A percentile compares a stretch with the other conserved stretches of the same genome.
These are phyloP conservation scores for Cloeon dipterum DNA, from an alignment of 2,888 invertebrate species.

Conservation along the genomic window DNA sequence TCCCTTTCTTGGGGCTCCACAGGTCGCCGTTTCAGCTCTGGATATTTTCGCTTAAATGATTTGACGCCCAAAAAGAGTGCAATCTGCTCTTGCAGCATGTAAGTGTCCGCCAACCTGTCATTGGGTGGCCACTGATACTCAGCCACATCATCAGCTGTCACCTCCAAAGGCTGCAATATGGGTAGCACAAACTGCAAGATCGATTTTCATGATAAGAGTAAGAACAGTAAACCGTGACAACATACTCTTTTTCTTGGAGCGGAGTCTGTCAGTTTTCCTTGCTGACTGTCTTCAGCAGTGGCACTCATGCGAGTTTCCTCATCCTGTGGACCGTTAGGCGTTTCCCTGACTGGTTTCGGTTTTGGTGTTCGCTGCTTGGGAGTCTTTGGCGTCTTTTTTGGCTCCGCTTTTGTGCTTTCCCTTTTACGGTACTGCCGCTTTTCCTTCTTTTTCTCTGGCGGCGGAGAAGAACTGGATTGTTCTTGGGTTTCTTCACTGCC, in stretches of 20 bases:
- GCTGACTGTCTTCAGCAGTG: slow-evolving; percentile 22
- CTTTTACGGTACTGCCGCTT: no score
- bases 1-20: slow-evolving; percentile 82
- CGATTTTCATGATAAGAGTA: no score
- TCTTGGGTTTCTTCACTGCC: neutral
- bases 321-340: slow-evolving; percentile 17
- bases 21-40: slow-evolving; percentile 59
- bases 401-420: neutral
- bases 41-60: slow-evolving; percentile 89
- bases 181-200: neutral
- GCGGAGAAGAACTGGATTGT: neutral
- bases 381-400: neutral
- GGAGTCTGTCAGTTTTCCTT: neutral
- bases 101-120: slow-evolving; percentile 42
- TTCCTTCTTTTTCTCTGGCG: no score
- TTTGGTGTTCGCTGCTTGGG: neutral
- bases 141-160: slow-evolving; percentile 68
- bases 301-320: slow-evolving; percentile 58
- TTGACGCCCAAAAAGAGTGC: slow-evolving; percentile 86
- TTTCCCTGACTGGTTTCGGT: neutral
- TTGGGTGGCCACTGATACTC: slow-evolving; percentile 82
- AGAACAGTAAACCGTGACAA: no score
- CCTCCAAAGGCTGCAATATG: slow-evolving; percentile 15
- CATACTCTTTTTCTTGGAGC: neutral
- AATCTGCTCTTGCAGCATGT: slow-evolving; percentile 90